Conservation (phyloP, 2,113 vertebrate genomes). For the Sander vitreus region DNA sequence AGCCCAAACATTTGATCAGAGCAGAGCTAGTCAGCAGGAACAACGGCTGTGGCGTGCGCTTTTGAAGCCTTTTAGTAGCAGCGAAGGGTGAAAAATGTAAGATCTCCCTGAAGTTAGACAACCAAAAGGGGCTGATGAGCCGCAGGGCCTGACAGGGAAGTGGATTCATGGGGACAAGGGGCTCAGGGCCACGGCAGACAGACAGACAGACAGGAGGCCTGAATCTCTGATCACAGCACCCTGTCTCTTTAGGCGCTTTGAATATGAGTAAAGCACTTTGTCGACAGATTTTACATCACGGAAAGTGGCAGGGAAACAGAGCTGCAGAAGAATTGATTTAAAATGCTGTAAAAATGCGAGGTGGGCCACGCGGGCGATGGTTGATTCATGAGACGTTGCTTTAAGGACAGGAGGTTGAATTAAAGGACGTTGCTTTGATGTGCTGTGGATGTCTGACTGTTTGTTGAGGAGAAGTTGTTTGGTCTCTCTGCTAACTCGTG, state of each 20-base stretch:
- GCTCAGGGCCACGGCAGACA: conserved; percentile 39
- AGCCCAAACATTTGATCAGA: conserved; percentile 44
- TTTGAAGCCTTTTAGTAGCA: conserved; percentile 48
- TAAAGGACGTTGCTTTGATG: background rate
- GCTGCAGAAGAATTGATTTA: conserved; percentile 47
- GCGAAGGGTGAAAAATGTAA: conserved; percentile 37
- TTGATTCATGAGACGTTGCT: conserved; percentile 52
- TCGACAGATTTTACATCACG: conserved; percentile 51
- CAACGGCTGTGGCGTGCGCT: background rate
- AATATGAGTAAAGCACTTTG: conserved; percentile 50
- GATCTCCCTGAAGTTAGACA: conserved; percentile 60
- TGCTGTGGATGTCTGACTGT: conserved; percentile 6
- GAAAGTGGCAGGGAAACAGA: conserved; percentile 40
- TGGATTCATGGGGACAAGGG: conserved; percentile 50
- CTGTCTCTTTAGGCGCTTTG: conserved; percentile 48
- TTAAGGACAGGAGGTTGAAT: conserved; percentile 22
- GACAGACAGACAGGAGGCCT: conserved; percentile 47
- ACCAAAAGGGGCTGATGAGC: conserved; percentile 58
- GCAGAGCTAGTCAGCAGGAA: conserved; percentile 44
- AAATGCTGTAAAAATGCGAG: conserved; percentile 52
- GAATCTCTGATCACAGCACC: conserved; percentile 60
- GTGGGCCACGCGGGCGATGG: conserved; percentile 44
- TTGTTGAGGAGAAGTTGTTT: conserved; percentile 11
- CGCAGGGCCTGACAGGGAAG: conserved; percentile 54
- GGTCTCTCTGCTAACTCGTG: background rate